Conservation (phyloP, 37 sponge, comb jelly and placozoan species). For the Ephydatia muelleri region DNA sequence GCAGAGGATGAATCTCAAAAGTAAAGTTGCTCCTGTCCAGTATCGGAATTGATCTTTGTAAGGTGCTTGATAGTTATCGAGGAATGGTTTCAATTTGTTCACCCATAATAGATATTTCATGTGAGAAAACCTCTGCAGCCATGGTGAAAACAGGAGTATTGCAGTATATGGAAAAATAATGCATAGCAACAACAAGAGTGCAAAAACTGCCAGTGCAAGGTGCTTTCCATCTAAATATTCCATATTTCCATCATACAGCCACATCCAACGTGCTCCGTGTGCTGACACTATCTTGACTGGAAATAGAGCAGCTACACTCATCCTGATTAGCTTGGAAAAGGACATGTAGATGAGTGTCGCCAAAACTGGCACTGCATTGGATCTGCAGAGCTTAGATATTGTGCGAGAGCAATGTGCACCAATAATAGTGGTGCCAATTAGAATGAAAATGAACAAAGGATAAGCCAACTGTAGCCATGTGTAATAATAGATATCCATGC, state of each 20-base stretch:
- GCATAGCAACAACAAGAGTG: neutral
- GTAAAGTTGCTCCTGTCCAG: neutral
- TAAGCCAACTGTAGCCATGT: conserved; percentile 15
- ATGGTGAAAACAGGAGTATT: neutral
- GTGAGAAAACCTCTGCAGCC: neutral
- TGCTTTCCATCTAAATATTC: neutral
- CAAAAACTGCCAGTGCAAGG: too few species aligned
- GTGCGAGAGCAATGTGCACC: neutral
- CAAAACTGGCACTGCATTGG: neutral
- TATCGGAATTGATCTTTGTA: neutral
- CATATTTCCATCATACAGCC: neutral
- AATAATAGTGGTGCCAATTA: neutral
- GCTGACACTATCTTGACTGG: neutral
- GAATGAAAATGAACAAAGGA: neutral
- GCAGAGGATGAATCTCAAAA: neutral
- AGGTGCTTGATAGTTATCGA: neutral
- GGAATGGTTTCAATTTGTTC: neutral
- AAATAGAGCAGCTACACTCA: neutral
- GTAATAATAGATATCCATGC: neutral
- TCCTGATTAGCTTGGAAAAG: neutral
- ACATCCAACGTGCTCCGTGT: neutral
- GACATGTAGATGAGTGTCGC: neutral
- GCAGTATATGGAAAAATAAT: conserved; percentile 3
- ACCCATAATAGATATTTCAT: neutral
- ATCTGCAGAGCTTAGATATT: neutral